Evolutionary conservation across 2,797 vertebrate species (phyloP).

Genomic region (Rhinichthys osculus): DNA sequence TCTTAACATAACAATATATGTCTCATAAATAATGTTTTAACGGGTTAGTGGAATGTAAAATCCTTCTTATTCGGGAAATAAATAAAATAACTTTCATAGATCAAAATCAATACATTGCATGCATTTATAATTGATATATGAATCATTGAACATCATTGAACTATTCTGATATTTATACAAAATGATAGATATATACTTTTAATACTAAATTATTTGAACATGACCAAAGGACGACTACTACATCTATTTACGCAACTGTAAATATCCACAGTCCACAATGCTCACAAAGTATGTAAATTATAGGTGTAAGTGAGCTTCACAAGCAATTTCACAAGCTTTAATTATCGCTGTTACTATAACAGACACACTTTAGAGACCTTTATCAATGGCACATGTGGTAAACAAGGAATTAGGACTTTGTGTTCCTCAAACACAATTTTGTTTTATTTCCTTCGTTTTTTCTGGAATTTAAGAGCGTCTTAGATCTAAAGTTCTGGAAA

Average conservation of each 20-base stretch:
- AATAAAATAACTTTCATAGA: conserved; percentile 49
- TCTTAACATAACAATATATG: conserved; percentile 54
- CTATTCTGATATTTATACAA: neutral
- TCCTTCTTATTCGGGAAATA: conserved; percentile 52
- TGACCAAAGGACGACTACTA: neutral
- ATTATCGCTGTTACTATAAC: conserved; percentile 12
- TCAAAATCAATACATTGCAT: conserved; percentile 51
- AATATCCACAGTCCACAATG: neutral
- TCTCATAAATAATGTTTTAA: conserved; percentile 52
- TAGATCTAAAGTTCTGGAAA: conserved; percentile 53
- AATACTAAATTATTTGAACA: neutral
- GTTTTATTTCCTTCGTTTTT: conserved; percentile 62
- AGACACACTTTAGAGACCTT: conserved; percentile 27
- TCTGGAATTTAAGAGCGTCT: conserved; percentile 62
- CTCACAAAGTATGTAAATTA: neutral
- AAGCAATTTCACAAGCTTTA: conserved; percentile 15
- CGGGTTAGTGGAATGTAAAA: conserved; percentile 40
- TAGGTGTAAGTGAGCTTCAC: conserved; percentile 12
- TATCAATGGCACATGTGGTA: conserved; percentile 59
- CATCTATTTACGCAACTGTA: neutral
- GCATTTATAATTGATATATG: neutral
- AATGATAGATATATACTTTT: neutral
- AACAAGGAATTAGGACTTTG: conserved; percentile 32
- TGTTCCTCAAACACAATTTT: conserved; percentile 55
- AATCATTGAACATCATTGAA: no score